A percentile compares a stretch with the other conserved stretches of the same genome.
Evolutionary conservation across 1,140 invertebrate species (phyloP).

Genomic region (Ceratosolen solmsi): DNA sequence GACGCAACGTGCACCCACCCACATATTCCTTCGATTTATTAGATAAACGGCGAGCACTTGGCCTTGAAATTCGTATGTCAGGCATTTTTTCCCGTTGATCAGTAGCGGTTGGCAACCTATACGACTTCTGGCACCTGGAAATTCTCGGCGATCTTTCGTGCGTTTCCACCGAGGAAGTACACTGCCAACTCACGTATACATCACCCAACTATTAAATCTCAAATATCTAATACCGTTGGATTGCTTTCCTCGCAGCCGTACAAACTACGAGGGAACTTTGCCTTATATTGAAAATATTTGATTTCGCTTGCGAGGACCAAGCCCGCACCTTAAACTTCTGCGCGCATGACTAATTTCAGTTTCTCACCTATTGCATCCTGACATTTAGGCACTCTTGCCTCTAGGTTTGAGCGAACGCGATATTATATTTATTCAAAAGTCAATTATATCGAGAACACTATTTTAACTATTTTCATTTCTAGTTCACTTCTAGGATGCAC

Average conservation of each 20-base stretch:
- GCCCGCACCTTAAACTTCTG: too few relatives aligned
- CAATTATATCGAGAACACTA: neutral
- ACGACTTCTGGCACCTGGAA: too few relatives aligned
- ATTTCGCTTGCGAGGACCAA: neutral
- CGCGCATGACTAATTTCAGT: too few relatives aligned
- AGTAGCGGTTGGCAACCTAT: too few relatives aligned
- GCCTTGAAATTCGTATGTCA: too few relatives aligned
- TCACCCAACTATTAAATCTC: constrained; percentile 59
- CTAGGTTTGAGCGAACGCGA: neutral
- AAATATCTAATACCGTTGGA: constrained; percentile 60
- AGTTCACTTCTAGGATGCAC: neutral
- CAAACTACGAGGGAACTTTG: neutral
- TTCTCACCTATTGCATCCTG: too few relatives aligned
- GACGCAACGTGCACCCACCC: too few relatives aligned
- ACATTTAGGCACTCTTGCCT: neutral
- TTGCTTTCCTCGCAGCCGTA: constrained; percentile 49
- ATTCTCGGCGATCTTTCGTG: neutral
- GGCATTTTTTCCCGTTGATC: too few relatives aligned
- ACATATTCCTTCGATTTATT: too few relatives aligned
- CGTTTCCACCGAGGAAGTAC: neutral
- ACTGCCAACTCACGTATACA: constrained; percentile 45
- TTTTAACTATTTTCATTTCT: neutral
- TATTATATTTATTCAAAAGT: neutral
- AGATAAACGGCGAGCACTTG: too few relatives aligned
- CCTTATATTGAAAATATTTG: constrained; percentile 36